phyloP scores from a whole-genome alignment of 2,888 invertebrate genomes.

The Heteromyza rotundicornis region DNA sequence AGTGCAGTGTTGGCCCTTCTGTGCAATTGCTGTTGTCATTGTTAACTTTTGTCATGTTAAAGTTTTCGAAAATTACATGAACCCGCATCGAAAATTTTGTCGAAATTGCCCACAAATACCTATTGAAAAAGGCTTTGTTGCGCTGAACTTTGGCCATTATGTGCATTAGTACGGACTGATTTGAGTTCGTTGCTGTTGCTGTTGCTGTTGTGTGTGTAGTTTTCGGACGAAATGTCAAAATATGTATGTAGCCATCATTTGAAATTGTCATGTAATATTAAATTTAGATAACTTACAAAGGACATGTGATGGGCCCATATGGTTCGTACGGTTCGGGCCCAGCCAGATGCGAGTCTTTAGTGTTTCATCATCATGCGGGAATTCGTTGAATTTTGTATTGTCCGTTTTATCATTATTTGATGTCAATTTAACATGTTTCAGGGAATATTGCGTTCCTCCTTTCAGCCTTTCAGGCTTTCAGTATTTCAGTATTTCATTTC shows the following conservation, averaged over 20 bases:
- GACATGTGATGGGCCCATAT: no score
- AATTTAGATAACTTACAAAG: slow-evolving; percentile 2
- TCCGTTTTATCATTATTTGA: no score
- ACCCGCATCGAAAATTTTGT: neutral
- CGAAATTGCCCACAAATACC: neutral
- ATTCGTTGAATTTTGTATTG: no score
- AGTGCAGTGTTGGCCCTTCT: no score
- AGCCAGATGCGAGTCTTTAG: no score
- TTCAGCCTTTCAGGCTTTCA: no score
- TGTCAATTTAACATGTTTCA: no score
- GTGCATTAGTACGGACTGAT: slow-evolving; percentile 6
- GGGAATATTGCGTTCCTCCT: no score
- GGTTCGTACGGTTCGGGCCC: no score
- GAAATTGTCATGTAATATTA: slow-evolving; percentile 14
- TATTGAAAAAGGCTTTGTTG: neutral
- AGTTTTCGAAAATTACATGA: neutral
- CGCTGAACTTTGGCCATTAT: slow-evolving; percentile 13
- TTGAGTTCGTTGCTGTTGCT: neutral
- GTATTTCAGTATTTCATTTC: no score
- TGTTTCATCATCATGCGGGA: no score
- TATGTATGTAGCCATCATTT: slow-evolving; percentile 28
- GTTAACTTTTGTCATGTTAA: slow-evolving; percentile 11
- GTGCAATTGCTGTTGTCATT: slow-evolving; percentile 9
- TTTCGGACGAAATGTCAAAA: slow-evolving; percentile 22
- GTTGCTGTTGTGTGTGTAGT: slow-evolving; percentile 16